Conservation (phyloP, 2,797 vertebrate genomes). For the Gobio occitaniae region DNA sequence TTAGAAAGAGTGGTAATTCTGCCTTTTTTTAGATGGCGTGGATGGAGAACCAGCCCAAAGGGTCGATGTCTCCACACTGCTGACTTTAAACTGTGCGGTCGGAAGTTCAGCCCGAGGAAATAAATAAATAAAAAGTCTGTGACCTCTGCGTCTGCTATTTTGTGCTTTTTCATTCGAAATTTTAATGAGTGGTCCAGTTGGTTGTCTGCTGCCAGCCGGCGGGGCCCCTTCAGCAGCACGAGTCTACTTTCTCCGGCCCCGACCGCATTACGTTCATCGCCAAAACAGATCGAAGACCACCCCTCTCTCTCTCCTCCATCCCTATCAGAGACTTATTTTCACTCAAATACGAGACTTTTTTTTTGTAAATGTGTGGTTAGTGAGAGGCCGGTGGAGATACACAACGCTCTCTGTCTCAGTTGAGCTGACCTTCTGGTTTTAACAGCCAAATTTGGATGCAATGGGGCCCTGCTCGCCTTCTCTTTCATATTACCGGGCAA, state of each 20-base stretch:
- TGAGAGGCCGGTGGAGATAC: conserved; percentile 25
- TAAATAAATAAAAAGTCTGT: conserved; percentile 45
- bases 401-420: conserved; percentile 43
- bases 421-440: conserved; percentile 45
- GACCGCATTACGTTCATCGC: conserved; percentile 55
- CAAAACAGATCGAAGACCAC: conserved; percentile 64
- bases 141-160: conserved; percentile 48
- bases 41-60: conserved; percentile 35
- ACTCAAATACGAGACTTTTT: not conserved
- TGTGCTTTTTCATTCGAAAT: conserved; percentile 35
- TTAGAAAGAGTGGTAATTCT: conserved; percentile 20
- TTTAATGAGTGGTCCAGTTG: conserved; percentile 56
- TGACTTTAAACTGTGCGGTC: conserved; percentile 52
- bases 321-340: conserved; percentile 14
- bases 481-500: conserved; percentile 42
- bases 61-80: conserved; percentile 33
- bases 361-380: conserved; percentile 51
- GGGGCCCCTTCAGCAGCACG: conserved; percentile 20
- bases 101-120: conserved; percentile 47
- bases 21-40: conserved; percentile 22
- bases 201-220: conserved; percentile 48
- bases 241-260: conserved; percentile 16
- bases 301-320: conserved; percentile 26
- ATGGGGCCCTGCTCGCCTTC: conserved; percentile 30
- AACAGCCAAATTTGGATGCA: conserved; percentile 45